Base-by-base conservation (phyloP, 2,888 invertebrate genomes). In the Macrophya annulata region DNA sequence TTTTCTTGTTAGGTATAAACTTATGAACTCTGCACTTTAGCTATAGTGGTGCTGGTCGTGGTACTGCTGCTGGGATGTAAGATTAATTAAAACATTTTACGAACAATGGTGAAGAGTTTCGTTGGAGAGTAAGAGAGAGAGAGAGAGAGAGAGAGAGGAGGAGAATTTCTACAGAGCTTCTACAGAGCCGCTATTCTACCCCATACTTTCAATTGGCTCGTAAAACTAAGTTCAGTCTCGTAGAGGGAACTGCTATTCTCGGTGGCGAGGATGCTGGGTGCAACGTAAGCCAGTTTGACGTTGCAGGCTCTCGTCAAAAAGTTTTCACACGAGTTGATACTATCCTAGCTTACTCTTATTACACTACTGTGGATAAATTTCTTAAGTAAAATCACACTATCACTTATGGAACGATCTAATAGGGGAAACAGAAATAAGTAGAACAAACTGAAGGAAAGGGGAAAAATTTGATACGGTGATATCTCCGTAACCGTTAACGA, bases 191-290 rank as follows among this genome's bases (percentile, higher is more conserved):
- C 77, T 31, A 17, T n/a, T n/a, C 77, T 55, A 25, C 51, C 15
- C 31, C 55, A n/a, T 62, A 59, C 43, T 59, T 81, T 81, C 81
- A 81, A 81, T 81, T 62, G 43, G 62, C 81, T 81, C 81, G 62
- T 81, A 81, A 81, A 81, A 81, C 81, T 62, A 81, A 81, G 51
- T 81, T 81, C 72, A 74, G 45, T 74, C 72, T 77, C 25, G 77
- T 31, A 15, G 55, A 37, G 37, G 31, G 17, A 55, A 77, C 51
- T 37, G 79, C 8, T n/a, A 21, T 74, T 17, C 21, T 9, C 15
- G 45, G n/a, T 74, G 15, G 74, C 21, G 10, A n/a, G 43, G 45
- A n/a, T 31, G 45, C 31, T 31, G 1, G 51, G 40, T 21, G 76
- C 48, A 77, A 21, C 25, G 48, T 62, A 15, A 15, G 40, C 82